phyloP scores from a whole-genome alignment of 2,888 invertebrate species.

The Archips crataeganus region DNA sequence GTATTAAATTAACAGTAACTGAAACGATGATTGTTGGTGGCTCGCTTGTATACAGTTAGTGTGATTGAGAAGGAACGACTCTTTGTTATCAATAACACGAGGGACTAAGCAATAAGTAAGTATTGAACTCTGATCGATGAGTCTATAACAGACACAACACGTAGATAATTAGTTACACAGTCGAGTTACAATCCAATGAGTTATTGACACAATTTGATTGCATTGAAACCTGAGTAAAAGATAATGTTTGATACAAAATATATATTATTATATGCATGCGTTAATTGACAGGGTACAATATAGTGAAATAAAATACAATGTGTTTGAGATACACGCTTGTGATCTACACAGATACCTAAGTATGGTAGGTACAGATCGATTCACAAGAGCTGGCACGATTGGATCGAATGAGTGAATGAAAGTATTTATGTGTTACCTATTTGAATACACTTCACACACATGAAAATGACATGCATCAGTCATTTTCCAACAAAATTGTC shows the following conservation, averaged over 20 bases:
- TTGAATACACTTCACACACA: too few species aligned
- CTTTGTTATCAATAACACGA: background rate
- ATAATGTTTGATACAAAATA: conserved; percentile 7
- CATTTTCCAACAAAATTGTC: too few species aligned
- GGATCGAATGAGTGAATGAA: too few species aligned
- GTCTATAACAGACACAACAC: background rate
- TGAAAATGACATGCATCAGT: too few species aligned
- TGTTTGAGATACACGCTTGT: background rate
- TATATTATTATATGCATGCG: conserved; percentile 4
- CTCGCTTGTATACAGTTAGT: background rate
- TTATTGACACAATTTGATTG: background rate
- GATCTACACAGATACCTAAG: background rate
- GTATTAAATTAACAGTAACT: background rate
- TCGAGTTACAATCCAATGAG: too few species aligned
- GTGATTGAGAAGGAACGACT: background rate
- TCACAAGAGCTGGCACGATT: too few species aligned
- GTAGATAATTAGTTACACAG: background rate
- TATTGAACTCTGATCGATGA: conserved; percentile 6
- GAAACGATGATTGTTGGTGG: background rate
- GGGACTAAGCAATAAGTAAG: background rate
- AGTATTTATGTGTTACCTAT: too few species aligned
- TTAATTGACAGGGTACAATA: background rate
- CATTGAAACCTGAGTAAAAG: conserved; percentile 6
- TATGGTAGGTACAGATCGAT: too few species aligned
- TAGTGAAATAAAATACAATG: background rate